These are phyloP conservation scores for Clavelina lepadiformis DNA, from an alignment of 23 tunicate species.

Conservation along the genomic window DNA sequence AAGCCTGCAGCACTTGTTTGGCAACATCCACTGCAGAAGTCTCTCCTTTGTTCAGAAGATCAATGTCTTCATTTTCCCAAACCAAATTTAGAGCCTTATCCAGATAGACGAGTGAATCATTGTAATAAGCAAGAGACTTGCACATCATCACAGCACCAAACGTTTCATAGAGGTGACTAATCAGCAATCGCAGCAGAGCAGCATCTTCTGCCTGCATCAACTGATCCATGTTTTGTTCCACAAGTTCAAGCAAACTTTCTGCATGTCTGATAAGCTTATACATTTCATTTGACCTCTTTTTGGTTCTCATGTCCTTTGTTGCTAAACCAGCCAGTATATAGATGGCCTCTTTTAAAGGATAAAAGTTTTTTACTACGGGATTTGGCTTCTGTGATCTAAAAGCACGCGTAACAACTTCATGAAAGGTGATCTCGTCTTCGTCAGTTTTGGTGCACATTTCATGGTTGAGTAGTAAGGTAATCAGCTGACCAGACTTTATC, in stretches of 20 bases:
- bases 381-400: constrained; percentile 14
- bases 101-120: background rate
- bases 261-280: constrained; percentile 20
- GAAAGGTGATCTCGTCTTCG: constrained; percentile 33
- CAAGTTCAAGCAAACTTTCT: constrained; percentile 11
- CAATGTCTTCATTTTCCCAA: constrained; percentile 3
- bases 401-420: constrained; percentile 44
- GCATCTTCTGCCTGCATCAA: background rate
- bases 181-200: constrained; percentile 4
- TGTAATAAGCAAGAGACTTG: background rate
- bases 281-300: constrained; percentile 7
- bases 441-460: constrained; percentile 30
- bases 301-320: constrained; percentile 46
- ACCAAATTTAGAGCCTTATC: constrained; percentile 12
- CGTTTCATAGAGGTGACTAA: constrained; percentile 39
- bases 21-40: no score
- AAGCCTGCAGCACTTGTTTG: no score
- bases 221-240: constrained; percentile 1
- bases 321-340: constrained; percentile 20
- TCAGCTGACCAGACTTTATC: constrained; percentile 15
- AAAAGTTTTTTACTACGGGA: background rate
- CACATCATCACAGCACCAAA: constrained; percentile 23
- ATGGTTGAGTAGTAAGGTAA: constrained; percentile 24
- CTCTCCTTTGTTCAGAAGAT: no score
- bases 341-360: constrained; percentile 22